Conservation (phyloP, 2,797 vertebrate species). For the Hapalemur alaotrensis region DNA sequence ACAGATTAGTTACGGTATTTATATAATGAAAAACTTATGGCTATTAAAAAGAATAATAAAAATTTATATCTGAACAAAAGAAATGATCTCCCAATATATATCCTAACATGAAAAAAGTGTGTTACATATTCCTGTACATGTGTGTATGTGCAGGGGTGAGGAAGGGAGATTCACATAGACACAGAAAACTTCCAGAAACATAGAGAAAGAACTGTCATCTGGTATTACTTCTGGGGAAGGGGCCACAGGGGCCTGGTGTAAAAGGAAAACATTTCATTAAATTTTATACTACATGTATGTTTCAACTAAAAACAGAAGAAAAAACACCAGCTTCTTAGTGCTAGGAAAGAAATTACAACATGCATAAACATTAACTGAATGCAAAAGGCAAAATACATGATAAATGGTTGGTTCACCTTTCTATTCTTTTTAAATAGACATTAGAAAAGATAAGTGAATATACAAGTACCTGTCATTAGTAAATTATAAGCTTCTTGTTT, state of each 20-base stretch:
- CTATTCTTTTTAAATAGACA: conserved; percentile 19
- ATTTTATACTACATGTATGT: not conserved
- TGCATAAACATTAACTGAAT: not conserved
- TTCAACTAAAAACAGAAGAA: not conserved
- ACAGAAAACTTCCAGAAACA: not conserved
- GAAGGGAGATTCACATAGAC: not conserved
- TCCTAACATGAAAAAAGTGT: conserved; percentile 12
- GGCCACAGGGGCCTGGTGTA: not conserved
- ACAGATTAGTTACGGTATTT: not conserved
- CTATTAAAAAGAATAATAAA: conserved; percentile 9
- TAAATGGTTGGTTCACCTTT: not conserved
- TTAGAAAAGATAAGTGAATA: conserved; percentile 54
- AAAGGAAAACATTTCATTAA: not conserved
- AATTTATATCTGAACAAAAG: not conserved
- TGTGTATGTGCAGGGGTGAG: not conserved
- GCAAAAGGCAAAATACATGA: conserved; percentile 5
- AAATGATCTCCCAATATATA: not conserved
- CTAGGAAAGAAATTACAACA: conserved; percentile 2
- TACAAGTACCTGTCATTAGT: conserved; percentile 95
- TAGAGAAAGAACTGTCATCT: not conserved
- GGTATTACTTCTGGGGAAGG: not conserved
- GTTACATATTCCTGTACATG: not conserved
- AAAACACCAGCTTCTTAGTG: not conserved
- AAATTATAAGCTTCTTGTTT: conserved; percentile 99
- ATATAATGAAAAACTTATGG: not conserved